Base-by-base conservation (phyloP, 2,888 invertebrate species). In the Drosophila nr. perissopoda region DNA sequence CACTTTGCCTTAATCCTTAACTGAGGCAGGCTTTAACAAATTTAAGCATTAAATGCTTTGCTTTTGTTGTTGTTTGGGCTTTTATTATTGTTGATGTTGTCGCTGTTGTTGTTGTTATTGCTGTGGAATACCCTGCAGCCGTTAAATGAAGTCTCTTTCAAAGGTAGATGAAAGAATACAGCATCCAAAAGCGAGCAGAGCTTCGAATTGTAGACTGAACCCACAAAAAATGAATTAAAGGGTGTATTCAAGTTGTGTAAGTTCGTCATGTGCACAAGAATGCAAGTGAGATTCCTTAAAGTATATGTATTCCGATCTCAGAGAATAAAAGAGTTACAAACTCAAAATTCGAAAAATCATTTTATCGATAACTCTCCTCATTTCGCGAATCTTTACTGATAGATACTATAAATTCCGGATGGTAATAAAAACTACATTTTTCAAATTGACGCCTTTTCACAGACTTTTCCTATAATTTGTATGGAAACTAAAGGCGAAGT, bases 41-140 rank as follows among this genome's bases (percentile, higher is more conserved):
- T 82, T 86, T 76, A 78, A 83, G 79, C 74, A 75, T 84, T 84
- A 67, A 82, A 84, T 81, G 60, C 65, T 54, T 54, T 58, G 63
- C 38, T 46, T 25, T 46, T 46, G 46, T 46, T 46, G 46, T 8
- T 46, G 46, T 8, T 46, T 25, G 2, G 16, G 46, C 25, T 46
- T 46, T 46, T 11, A 38, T 27, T 38, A n/a, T 3, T 36, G 36
- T 18, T 34, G 33, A 46, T 16, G 16, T 27, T 36, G 36, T 8
- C 6, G 25, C 21, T 51, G 51, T 13, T 46, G 21, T 46, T 13
- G 25, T 25, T 18, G 18, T 18, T 36, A 7, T 1, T 36, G 25
- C 25, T 33, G 21, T 52, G 16, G 33, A 16, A 53, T 53, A 49
- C 66, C 67, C 67, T 65, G 38, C 46, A 46, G 46, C 8, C 46